Base-by-base conservation (phyloP, 1,140 invertebrate genomes). In the Eubasilissa regina region DNA sequence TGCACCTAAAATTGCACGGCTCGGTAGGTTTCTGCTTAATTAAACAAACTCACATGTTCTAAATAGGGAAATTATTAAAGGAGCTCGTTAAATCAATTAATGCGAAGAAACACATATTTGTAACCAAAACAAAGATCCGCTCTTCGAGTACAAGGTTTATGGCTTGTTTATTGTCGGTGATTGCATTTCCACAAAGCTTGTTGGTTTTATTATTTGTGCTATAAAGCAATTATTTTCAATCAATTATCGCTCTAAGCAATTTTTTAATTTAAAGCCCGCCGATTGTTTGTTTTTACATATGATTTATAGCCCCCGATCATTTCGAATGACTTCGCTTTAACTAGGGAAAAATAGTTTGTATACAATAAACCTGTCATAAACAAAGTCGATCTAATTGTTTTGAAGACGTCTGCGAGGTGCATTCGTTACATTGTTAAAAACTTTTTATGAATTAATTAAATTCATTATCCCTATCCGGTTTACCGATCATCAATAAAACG, bases 131-230 rank as follows among this genome's bases (percentile, higher is more conserved):
- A 51, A 15, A 51, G 11, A 51, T 51, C n/a, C 48, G 9, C 48
- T 51, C 48, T 35, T 43, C n/a, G 19, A 43, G 13, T n/a, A 25
- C 35, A 64, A 12, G 1, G 43, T 68, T 68, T 68, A 68, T 68
- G n/a, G 19, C 64, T 11, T 4, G 4, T 47, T 45, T 47, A 68
- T 68, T 68, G 64, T 47, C 47, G 21, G 64, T 68, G 64, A 17
- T 68, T 68, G 64, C 64, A 68, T 68, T 68, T 68, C 19, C 64
- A 68, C 64, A 47, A 47, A 47, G 64, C 64, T 68, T 47, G 64
- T 68, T 68, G 17, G 64, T 68, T 68, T 68, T 68, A 68, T 68
- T 68, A 68, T 68, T 68, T 68, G 44, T 15, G 43, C 64, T 45
- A 68, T 68, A 68, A 68, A 68, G 12, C 64, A 15, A 68, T 64